Evolutionary conservation across 2,797 vertebrate species (phyloP).

Genomic region (Hemitrygon akajei): DNA sequence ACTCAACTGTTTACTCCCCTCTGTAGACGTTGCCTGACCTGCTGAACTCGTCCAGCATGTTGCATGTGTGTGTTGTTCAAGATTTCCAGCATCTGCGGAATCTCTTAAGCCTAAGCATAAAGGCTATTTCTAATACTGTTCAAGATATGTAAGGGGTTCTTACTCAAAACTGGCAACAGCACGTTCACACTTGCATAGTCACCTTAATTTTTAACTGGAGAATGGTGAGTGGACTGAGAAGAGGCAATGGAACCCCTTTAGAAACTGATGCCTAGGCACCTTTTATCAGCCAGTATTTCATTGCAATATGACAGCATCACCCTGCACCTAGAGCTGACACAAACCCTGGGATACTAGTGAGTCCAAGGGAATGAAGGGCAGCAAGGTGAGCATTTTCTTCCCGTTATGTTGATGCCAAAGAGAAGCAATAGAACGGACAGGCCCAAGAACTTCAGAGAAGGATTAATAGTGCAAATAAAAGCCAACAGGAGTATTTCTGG

Average conservation of each 20-base stretch:
- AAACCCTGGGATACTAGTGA: too few relatives aligned
- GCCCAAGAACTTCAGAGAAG: background rate
- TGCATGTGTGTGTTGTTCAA: too few relatives aligned
- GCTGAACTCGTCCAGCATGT: too few relatives aligned
- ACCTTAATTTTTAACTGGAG: background rate
- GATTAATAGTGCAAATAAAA: background rate
- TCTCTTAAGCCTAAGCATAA: background rate
- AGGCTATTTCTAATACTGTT: background rate
- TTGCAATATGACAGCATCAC: background rate
- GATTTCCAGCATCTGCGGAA: too few relatives aligned
- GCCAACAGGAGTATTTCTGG: background rate
- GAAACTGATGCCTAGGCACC: background rate
- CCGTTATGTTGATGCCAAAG: background rate
- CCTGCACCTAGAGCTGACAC: background rate
- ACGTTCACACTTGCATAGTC: background rate
- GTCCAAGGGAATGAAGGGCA: background rate
- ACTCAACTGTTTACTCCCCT: too few relatives aligned
- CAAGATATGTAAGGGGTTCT: background rate
- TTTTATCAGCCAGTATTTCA: background rate
- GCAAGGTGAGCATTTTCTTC: background rate
- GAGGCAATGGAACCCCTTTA: too few relatives aligned
- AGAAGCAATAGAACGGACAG: background rate
- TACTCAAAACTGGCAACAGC: background rate
- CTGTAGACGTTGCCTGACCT: too few relatives aligned
- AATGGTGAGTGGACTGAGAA: too few relatives aligned